Evolutionary conservation across 2,797 vertebrate species (phyloP).

Genomic region (Urophycis tenuis): DNA sequence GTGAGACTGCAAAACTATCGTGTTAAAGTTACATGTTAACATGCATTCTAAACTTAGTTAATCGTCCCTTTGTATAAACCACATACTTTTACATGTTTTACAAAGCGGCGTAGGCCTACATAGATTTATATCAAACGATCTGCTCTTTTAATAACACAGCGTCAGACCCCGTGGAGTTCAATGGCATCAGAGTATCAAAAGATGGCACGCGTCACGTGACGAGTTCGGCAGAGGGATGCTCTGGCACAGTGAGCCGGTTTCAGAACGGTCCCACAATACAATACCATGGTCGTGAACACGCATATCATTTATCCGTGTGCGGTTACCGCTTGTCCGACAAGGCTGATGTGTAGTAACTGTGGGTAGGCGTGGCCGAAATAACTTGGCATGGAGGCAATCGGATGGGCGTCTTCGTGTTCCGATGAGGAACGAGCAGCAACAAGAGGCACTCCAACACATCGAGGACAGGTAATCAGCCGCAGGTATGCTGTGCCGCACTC

Average conservation of each 20-base stretch:
- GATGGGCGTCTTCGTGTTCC: slow-evolving; percentile 8
- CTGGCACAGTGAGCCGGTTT: slow-evolving; percentile 13
- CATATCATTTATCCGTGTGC: background rate
- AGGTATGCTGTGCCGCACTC: no score
- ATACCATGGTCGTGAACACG: background rate
- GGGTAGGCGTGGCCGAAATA: background rate
- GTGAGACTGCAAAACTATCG: slow-evolving; percentile 10
- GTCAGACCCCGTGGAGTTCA: background rate
- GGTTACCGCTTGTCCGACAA: background rate
- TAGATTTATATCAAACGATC: background rate
- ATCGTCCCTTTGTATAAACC: slow-evolving; percentile 44
- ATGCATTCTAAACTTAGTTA: slow-evolving; percentile 18
- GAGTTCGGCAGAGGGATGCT: slow-evolving; percentile 19
- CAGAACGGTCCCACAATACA: background rate
- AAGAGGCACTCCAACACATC: slow-evolving; percentile 8
- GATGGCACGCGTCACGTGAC: slow-evolving; percentile 10
- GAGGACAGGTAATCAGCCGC: no score
- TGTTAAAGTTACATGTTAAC: slow-evolving; percentile 16
- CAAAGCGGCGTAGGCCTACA: slow-evolving; percentile 15
- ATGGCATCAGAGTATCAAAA: slow-evolving; percentile 19
- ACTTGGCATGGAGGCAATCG: no score
- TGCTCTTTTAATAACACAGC: background rate
- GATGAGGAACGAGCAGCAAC: background rate
- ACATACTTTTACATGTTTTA: slow-evolving; percentile 19
- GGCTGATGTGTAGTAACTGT: background rate